A percentile compares a stretch with the other conserved stretches of the same genome.
Conservation (phyloP, 2,113 vertebrate genomes). For the Isichthys henryi region DNA sequence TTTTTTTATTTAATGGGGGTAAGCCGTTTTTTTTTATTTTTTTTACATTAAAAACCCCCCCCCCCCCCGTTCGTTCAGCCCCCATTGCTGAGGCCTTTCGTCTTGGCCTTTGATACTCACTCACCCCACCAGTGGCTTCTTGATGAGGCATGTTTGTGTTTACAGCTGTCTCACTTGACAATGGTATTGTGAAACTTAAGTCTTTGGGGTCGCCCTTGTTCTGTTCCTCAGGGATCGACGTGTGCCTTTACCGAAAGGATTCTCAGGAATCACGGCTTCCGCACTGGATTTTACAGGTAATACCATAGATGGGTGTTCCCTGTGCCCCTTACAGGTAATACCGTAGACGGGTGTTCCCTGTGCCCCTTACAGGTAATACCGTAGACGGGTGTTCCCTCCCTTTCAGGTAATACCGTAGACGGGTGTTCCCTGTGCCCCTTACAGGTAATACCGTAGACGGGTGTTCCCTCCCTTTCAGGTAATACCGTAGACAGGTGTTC, state of each 20-base stretch:
- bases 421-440: too few species aligned
- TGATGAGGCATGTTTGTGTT: not conserved
- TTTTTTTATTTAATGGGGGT: too few species aligned
- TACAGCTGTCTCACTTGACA: not conserved
- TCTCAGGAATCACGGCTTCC: constrained; percentile 77
- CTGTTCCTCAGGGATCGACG: constrained; percentile 67
- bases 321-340: constrained; percentile 69
- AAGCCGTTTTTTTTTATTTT: too few species aligned
- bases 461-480: too few species aligned
- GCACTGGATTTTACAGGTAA: constrained; percentile 94
- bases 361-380: too few species aligned
- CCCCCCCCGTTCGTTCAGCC: not conserved
- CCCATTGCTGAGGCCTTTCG: not conserved
- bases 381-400: too few species aligned
- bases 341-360: too few species aligned
- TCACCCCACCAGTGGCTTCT: not conserved
- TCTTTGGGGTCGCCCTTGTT: not conserved
- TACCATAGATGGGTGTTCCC: not conserved
- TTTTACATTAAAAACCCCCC: too few species aligned
- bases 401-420: too few species aligned
- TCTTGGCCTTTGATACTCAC: not conserved
- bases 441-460: too few species aligned
- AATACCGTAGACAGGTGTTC: too few species aligned
- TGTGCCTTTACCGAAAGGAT: constrained; percentile 87
- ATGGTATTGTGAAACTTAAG: not conserved